These are phyloP conservation scores for Pardalotus punctatus DNA, from an alignment of 2,113 vertebrate genomes.

Conservation along the genomic window DNA sequence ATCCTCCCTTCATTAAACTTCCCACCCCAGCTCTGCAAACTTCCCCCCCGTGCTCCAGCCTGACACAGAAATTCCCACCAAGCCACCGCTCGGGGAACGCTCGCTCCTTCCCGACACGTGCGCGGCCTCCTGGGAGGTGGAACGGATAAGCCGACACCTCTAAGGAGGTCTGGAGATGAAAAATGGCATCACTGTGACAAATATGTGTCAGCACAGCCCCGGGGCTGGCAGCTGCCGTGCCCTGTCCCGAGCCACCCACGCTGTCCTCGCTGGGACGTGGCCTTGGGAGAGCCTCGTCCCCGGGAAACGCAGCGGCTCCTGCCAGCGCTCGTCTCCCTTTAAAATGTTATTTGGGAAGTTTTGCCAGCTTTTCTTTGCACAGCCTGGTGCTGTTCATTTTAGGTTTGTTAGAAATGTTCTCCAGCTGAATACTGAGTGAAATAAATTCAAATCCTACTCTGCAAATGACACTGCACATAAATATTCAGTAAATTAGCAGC, in stretches of 20 bases:
- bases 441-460: constrained; percentile 89
- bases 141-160: not conserved
- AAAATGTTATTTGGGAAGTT: constrained; percentile 57
- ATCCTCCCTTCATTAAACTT: fast-evolving
- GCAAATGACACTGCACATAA: constrained; percentile 98
- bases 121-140: not conserved
- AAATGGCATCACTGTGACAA: not conserved
- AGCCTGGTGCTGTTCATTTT: constrained; percentile 56
- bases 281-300: fast-evolving
- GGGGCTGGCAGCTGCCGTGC: not conserved
- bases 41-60: fast-evolving
- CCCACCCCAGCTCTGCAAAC: not conserved
- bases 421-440: constrained; percentile 81
- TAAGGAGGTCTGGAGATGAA: constrained; percentile 8
- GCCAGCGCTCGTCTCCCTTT: not conserved
- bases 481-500: constrained; percentile 99
- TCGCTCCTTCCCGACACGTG: not conserved
- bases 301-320: fast-evolving
- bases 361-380: constrained; percentile 8
- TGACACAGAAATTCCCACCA: not conserved
- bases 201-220: not conserved
- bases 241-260: not conserved
- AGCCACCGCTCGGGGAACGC: fast-evolving
- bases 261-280: fast-evolving
- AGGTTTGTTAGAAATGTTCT: constrained; percentile 82